Evolutionary conservation across 2,113 vertebrate genomes (phyloP).

Genomic region (Arenaria interpres): DNA sequence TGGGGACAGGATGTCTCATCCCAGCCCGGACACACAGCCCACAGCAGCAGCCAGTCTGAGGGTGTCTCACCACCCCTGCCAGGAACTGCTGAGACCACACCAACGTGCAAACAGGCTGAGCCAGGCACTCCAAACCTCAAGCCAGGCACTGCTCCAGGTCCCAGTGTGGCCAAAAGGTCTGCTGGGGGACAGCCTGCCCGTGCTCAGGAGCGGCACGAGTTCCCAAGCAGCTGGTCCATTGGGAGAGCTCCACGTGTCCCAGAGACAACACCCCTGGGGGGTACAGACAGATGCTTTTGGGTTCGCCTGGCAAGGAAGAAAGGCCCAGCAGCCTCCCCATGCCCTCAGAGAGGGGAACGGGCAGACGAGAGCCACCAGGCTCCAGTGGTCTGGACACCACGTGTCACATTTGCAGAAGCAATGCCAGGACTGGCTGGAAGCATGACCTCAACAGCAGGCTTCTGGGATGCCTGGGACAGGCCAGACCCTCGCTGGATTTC

Average conservation of each 20-base stretch:
- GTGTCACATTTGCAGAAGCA: background rate
- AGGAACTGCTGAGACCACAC: background rate
- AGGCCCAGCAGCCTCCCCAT: background rate
- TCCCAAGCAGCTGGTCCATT: background rate
- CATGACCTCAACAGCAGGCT: background rate
- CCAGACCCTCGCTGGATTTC: background rate
- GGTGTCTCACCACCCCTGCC: background rate
- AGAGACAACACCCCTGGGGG: background rate
- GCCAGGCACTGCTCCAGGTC: conserved; percentile 1
- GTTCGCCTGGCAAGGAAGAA: background rate
- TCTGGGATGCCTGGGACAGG: background rate
- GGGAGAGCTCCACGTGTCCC: background rate
- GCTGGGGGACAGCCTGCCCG: background rate
- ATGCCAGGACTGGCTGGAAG: background rate
- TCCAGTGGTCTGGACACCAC: background rate
- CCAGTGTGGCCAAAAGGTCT: background rate
- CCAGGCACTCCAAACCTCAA: conserved; percentile 1
- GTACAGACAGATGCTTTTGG: background rate
- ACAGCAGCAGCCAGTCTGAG: background rate
- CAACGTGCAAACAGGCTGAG: background rate
- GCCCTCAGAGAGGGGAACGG: fast-evolving
- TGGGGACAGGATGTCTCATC: background rate
- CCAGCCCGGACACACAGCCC: background rate
- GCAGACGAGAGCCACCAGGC: fast-evolving
- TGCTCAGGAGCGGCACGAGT: background rate